Percentiles rank a stretch among this genome's conserved stretches.
These are phyloP conservation scores for Formicarius rufipectus DNA, from an alignment of 2,113 vertebrate genomes.

Conservation along the genomic window DNA sequence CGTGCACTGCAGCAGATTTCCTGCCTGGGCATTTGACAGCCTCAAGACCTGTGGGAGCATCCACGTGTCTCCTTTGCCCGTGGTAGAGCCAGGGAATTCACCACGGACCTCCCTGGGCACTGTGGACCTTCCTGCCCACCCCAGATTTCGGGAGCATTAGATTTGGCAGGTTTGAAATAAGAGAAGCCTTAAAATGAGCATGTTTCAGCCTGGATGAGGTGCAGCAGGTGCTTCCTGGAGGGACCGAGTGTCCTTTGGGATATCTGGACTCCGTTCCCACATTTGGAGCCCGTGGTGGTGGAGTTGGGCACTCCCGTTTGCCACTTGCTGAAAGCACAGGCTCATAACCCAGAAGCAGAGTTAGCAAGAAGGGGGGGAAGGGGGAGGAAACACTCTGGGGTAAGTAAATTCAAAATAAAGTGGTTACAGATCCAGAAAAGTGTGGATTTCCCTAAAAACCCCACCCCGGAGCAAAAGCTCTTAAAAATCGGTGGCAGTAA, in stretches of 20 bases:
- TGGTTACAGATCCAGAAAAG: background rate
- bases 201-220: background rate
- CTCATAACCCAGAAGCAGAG: background rate
- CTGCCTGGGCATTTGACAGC: background rate
- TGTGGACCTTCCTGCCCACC: background rate
- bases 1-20: background rate
- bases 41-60: background rate
- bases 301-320: background rate
- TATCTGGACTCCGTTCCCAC: rapidly evolving
- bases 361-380: background rate
- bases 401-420: background rate
- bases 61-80: background rate
- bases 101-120: background rate
- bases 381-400: background rate
- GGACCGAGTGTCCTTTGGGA: background rate
- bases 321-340: background rate
- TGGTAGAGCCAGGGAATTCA: background rate
- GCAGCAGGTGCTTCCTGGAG: background rate
- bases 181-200: background rate
- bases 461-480: background rate
- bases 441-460: background rate
- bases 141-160: background rate
- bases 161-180: background rate
- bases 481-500: background rate
- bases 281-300: background rate